phyloP scores from a whole-genome alignment of 1,140 invertebrate species.

The Battus philenor region DNA sequence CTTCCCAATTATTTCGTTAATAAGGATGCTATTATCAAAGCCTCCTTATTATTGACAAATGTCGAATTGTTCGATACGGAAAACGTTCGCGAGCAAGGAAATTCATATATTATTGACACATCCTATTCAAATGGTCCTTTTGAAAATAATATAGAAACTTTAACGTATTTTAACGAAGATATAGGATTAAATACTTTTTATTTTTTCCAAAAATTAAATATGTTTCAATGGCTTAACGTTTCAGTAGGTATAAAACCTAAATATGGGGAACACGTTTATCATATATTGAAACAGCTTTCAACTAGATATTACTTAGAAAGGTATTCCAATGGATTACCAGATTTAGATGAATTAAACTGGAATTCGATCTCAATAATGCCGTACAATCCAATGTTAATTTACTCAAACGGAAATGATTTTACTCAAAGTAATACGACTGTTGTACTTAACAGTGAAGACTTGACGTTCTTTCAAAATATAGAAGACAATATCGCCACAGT shows the following conservation, averaged over 20 bases:
- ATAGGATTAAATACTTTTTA: slow-evolving; percentile 61
- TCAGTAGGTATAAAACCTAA: slow-evolving; percentile 16
- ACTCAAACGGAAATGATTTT: slow-evolving; percentile 59
- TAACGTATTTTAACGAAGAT: slow-evolving; percentile 64
- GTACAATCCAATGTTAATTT: slow-evolving; percentile 62
- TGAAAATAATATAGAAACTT: slow-evolving; percentile 40
- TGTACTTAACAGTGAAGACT: slow-evolving; percentile 26
- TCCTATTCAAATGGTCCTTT: slow-evolving; percentile 51
- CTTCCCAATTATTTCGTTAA: slow-evolving; percentile 74
- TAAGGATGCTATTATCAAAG: slow-evolving; percentile 52
- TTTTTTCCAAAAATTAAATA: slow-evolving; percentile 46
- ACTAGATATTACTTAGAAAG: slow-evolving; percentile 62
- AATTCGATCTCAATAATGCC: slow-evolving; percentile 26
- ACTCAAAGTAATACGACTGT: slow-evolving; percentile 23
- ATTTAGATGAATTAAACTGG: slow-evolving; percentile 48
- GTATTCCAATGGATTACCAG: slow-evolving; percentile 52
- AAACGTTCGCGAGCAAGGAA: slow-evolving; percentile 45
- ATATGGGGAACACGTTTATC: slow-evolving; percentile 47
- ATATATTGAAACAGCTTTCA: slow-evolving; percentile 50
- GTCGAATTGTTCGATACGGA: slow-evolving; percentile 24
- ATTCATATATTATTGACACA: slow-evolving; percentile 49
- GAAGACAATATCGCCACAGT: slow-evolving; percentile 47
- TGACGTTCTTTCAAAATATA: slow-evolving; percentile 44
- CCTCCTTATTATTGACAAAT: slow-evolving; percentile 36
- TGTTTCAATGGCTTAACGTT: slow-evolving; percentile 32